phyloP scores from a whole-genome alignment of 2,113 vertebrate species.

The Mastomys coucha region DNA sequence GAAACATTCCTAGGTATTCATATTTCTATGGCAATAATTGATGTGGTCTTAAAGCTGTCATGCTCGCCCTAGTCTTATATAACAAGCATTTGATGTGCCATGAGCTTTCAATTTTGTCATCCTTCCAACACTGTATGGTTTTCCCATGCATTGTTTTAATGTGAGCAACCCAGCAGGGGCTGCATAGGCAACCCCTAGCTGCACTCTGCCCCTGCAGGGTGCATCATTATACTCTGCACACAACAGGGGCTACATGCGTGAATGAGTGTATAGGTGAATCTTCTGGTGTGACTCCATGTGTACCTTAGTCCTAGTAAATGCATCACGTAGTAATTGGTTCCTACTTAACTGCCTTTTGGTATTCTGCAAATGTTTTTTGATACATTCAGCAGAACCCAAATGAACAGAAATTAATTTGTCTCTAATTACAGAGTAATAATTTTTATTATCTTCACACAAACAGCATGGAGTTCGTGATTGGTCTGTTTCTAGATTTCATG shows the following conservation, averaged over 20 bases:
- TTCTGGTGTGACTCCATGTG: slow-evolving; percentile 47
- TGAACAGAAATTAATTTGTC: slow-evolving; percentile 48
- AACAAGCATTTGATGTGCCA: not conserved
- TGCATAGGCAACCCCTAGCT: not conserved
- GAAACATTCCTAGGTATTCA: slow-evolving; percentile 56
- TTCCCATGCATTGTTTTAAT: not conserved
- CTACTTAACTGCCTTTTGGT: slow-evolving; percentile 44
- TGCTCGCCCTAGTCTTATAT: not conserved
- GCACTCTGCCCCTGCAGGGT: not conserved
- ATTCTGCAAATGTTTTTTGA: not conserved
- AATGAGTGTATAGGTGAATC: not conserved
- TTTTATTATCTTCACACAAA: not conserved
- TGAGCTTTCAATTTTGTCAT: slow-evolving; percentile 1
- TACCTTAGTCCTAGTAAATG: slow-evolving; percentile 42
- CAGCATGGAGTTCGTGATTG: not conserved
- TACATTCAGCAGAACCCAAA: slow-evolving; percentile 4
- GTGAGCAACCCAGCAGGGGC: not conserved
- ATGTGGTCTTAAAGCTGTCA: slow-evolving; percentile 12
- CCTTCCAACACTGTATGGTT: not conserved
- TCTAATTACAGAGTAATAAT: not conserved
- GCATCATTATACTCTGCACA: not conserved
- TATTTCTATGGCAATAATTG: slow-evolving; percentile 53
- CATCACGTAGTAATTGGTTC: not conserved
- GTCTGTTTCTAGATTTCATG: not conserved
- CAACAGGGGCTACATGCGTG: not conserved